Evolutionary conservation across 2,113 vertebrate species (phyloP).

Genomic region (Panurus biarmicus): DNA sequence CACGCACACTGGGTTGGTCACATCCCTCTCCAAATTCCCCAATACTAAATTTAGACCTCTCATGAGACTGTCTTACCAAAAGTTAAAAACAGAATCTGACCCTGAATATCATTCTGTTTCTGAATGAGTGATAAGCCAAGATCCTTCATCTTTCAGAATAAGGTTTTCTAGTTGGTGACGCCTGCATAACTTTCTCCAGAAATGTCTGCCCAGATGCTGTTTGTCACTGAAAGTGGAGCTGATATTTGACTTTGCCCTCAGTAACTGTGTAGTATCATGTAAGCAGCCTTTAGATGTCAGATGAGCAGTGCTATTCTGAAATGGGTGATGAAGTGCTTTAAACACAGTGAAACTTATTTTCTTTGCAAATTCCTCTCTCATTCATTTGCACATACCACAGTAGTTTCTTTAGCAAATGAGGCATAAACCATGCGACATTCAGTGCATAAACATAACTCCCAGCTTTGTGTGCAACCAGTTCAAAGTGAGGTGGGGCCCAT

Average conservation of each 20-base stretch:
- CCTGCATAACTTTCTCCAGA: neutral
- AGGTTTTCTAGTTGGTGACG: neutral
- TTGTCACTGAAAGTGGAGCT: neutral
- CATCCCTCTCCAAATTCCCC: neutral
- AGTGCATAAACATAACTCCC: neutral
- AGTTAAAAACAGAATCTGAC: neutral
- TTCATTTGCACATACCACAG: neutral
- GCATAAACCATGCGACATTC: neutral
- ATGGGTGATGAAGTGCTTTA: neutral
- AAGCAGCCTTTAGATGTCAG: neutral
- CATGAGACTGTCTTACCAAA: neutral
- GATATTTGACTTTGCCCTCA: neutral
- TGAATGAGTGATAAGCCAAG: neutral
- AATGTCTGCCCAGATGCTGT: neutral
- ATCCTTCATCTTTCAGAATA: neutral
- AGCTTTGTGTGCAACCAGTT: neutral
- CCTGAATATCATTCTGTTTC: neutral
- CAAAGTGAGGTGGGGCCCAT: neutral
- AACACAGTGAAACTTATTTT: neutral
- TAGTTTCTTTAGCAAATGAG: neutral
- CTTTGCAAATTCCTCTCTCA: neutral
- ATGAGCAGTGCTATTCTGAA: neutral
- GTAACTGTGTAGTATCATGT: neutral
- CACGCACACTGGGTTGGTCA: accelerated
- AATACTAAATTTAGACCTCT: neutral